A percentile compares a stretch with the other conserved stretches of the same genome.
These are phyloP conservation scores for Rhaphigaster nebulosa DNA, from an alignment of 2,888 invertebrate genomes.

Conservation along the genomic window DNA sequence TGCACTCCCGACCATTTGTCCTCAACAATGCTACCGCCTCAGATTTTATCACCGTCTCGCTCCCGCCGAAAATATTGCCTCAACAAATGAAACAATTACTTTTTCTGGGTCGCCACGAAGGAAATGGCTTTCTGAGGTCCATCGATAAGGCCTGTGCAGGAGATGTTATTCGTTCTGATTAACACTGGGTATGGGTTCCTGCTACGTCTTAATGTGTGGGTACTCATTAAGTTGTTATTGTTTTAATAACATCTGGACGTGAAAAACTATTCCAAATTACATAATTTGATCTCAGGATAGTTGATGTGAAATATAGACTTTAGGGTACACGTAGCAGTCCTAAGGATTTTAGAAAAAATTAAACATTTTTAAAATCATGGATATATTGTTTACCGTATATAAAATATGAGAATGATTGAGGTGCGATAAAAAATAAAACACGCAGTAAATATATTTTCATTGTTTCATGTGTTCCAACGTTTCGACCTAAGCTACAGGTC, in stretches of 20 bases:
- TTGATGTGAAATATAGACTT: too few species aligned
- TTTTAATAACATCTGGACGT: neutral
- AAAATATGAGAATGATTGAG: too few species aligned
- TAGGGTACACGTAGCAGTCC: too few species aligned
- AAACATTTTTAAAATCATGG: too few species aligned
- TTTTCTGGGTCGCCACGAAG: constrained; percentile 13
- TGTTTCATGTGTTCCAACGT: too few species aligned
- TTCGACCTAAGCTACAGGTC: too few species aligned
- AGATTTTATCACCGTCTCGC: constrained; percentile 26
- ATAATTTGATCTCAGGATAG: too few species aligned
- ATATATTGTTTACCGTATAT: too few species aligned
- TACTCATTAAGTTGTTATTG: neutral
- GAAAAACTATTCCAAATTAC: too few species aligned
- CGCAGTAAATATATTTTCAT: too few species aligned
- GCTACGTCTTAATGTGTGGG: neutral
- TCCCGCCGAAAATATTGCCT: neutral
- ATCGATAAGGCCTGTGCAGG: neutral
- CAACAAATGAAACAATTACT: constrained; percentile 32
- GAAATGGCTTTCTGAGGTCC: constrained; percentile 11
- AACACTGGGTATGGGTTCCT: neutral
- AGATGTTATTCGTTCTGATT: neutral
- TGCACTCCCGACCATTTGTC: neutral
- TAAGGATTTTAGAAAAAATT: too few species aligned
- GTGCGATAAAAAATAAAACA: too few species aligned
- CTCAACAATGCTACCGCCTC: neutral